Evolutionary conservation across 2,888 invertebrate species (phyloP), one percentile per base, ranked within the genome.

Genomic region (Drosophila prostipennis): DNA sequence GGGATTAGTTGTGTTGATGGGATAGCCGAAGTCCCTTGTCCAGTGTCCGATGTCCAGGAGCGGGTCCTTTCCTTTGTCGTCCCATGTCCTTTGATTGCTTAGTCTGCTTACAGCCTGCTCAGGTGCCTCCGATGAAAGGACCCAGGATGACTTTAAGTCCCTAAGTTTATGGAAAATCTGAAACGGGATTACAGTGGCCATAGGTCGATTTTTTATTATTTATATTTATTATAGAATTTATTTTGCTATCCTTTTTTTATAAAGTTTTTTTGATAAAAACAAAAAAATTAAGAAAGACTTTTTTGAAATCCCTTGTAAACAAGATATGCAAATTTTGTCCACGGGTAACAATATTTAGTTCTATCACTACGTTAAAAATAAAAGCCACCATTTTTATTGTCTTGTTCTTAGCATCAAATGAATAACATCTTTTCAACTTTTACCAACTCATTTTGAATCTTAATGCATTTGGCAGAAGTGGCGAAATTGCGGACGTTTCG

Each of bases 1-100:
- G 69, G 72, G 76, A 82, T 82, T 82, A 85, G 80, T 79, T 79
- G 61, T 77, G 85, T 71, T 78, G 68, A 68, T 57, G 45, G 68
- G 68, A 49, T 19, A 46, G 64, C 48, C 61, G 63, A 46, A 61
- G 61, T 39, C 51, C 63, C 36, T 34, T 23, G 57, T 42, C 48
- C 42, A 8, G 3, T 10, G 40, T 39, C 51, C 60, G 29, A 36
- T 37, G 60, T 42, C 42, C 48, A 19, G 60, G 19, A 34, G 23
- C 48, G 16, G 40, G 59, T 48, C 61, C 36, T 40, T 59, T 63
- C 59, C 36, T 63, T 60, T 42, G 61, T 14, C 51, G 23, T 52
- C 45, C 42, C 52, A 34, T 51, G 63, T 63, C 45, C 10, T 34
- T 54, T 54, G 53, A 39, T 65, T 64, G 53, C 53, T 63, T 63